Conservation (phyloP, 2,888 invertebrate species). For the Standfussiana lucernea region DNA sequence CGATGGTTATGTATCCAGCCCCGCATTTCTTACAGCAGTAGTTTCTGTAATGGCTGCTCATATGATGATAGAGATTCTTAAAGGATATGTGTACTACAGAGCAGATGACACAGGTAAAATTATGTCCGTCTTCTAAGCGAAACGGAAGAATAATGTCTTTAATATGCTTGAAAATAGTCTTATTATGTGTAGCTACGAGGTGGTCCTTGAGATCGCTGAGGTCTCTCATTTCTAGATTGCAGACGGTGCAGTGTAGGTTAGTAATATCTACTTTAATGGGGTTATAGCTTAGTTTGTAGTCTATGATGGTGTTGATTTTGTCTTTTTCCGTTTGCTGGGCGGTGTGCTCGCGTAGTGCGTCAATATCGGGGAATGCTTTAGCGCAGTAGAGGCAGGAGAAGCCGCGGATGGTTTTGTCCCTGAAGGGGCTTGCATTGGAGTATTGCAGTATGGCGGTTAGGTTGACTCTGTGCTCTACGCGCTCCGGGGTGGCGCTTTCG, state of each 20-base stretch:
- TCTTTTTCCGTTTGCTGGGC: slow-evolving; percentile 83
- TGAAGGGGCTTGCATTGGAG: slow-evolving; percentile 88
- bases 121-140: slow-evolving; percentile 82
- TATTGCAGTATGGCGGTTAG: slow-evolving; percentile 86
- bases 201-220: slow-evolving; percentile 85
- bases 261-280: slow-evolving; percentile 88
- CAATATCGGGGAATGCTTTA: slow-evolving; percentile 81
- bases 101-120: slow-evolving; percentile 85
- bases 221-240: slow-evolving; percentile 81
- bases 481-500: slow-evolving; percentile 87
- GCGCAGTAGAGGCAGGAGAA: slow-evolving; percentile 89
- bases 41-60: slow-evolving; percentile 88
- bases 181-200: slow-evolving; percentile 79
- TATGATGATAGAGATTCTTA: slow-evolving; percentile 87
- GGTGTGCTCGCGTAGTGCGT: slow-evolving; percentile 82
- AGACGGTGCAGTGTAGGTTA: slow-evolving; percentile 81
- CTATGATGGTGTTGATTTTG: slow-evolving; percentile 86
- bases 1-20: slow-evolving; percentile 85
- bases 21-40: slow-evolving; percentile 88
- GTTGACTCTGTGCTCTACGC: slow-evolving; percentile 88
- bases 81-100: slow-evolving; percentile 86
- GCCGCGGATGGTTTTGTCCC: slow-evolving; percentile 86
- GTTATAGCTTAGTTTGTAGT: slow-evolving; percentile 88
- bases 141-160: slow-evolving; percentile 88
- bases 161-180: slow-evolving; percentile 83